Evolutionary conservation across 2,113 vertebrate genomes (phyloP).

Genomic region (Seriola dumerili): DNA sequence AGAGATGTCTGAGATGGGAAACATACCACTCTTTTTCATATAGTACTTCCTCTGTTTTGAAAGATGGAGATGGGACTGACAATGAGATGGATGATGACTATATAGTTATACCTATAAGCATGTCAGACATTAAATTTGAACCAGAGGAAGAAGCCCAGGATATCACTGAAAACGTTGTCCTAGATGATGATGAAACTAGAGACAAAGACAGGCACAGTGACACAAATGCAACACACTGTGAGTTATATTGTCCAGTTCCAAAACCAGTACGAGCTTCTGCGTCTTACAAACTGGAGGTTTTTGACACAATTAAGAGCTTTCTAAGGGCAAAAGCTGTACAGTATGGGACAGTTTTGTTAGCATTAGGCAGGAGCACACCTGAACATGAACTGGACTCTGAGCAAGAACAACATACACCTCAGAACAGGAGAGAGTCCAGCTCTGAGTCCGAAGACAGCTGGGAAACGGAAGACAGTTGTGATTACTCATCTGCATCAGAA

Average conservation of each 20-base stretch:
- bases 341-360: rapidly evolving
- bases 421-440: not conserved
- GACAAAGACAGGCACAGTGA: not conserved
- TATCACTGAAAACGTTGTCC: not conserved
- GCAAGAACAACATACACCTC: not conserved
- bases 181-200: not conserved
- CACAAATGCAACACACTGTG: not conserved
- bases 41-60: not conserved
- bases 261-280: not conserved
- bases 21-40: not conserved
- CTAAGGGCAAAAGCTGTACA: not conserved
- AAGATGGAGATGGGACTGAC: not conserved
- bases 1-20: not conserved
- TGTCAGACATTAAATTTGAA: slow-evolving; percentile 26
- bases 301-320: slow-evolving; percentile 35
- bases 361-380: not conserved
- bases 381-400: not conserved
- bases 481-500: slow-evolving; percentile 43
- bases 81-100: slow-evolving; percentile 19
- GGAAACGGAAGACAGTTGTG: slow-evolving; percentile 63
- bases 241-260: rapidly evolving
- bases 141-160: not conserved
- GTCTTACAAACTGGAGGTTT: not conserved
- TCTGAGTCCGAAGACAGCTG: slow-evolving; percentile 26
- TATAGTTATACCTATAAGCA: slow-evolving; percentile 2